Evolutionary conservation across 2,113 vertebrate species (phyloP).

Genomic region (Pandion haliaetus): DNA sequence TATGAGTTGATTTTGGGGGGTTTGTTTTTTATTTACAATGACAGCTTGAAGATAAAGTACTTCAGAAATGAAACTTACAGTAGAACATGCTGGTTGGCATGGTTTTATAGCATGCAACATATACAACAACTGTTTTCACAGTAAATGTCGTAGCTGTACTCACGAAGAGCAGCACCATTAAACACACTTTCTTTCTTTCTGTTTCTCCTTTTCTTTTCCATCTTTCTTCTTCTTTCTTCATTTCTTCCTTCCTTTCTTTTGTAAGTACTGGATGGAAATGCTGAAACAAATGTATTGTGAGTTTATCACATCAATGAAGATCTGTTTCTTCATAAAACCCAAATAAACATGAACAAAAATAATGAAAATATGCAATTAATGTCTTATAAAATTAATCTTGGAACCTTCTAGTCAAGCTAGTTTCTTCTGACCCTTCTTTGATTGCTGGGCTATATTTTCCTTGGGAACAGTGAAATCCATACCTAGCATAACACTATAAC

Average conservation of each 20-base stretch:
- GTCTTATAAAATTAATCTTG: neutral
- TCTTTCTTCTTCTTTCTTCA: neutral
- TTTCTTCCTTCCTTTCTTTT: neutral
- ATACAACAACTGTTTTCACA: neutral
- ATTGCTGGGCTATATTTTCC: neutral
- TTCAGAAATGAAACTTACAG: neutral
- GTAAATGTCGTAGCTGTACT: neutral
- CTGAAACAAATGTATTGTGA: neutral
- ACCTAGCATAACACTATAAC: neutral
- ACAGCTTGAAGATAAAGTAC: neutral
- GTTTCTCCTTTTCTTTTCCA: neutral
- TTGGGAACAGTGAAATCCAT: neutral
- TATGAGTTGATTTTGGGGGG: neutral
- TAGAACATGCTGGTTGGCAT: neutral
- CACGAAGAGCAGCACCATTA: neutral
- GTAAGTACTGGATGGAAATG: neutral
- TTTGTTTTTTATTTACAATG: neutral
- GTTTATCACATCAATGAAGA: neutral
- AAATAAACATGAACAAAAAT: neutral
- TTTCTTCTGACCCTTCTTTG: neutral
- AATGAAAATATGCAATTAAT: neutral
- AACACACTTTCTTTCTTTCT: neutral
- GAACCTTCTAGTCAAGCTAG: neutral
- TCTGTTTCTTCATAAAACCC: neutral
- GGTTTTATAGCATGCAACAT: neutral